A percentile compares a stretch with the other conserved stretches of the same genome.
These are phyloP conservation scores for Podilymbus podiceps DNA, from an alignment of 2,113 vertebrate species.

Conservation along the genomic window DNA sequence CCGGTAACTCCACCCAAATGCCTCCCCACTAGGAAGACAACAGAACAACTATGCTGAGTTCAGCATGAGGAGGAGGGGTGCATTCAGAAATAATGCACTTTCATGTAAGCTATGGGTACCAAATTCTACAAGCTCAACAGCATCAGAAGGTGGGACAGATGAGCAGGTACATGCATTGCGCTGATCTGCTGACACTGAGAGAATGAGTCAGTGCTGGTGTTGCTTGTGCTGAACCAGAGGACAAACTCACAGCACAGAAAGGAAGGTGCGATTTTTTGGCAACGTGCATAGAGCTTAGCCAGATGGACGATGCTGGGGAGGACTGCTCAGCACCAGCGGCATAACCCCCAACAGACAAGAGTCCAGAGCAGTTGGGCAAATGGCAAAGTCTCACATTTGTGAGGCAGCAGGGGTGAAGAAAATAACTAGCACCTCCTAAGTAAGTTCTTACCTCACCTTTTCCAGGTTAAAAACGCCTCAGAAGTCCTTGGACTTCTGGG, in stretches of 20 bases:
- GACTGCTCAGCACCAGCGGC: background rate
- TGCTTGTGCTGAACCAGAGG: background rate
- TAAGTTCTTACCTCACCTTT: background rate
- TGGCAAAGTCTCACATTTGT: background rate
- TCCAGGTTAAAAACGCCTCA: background rate
- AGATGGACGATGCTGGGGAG: background rate
- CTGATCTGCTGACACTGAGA: background rate
- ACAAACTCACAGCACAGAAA: background rate
- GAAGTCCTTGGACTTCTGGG: too few relatives aligned
- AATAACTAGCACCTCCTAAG: background rate
- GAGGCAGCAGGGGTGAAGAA: background rate
- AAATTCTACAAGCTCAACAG: background rate
- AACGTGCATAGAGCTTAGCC: background rate
- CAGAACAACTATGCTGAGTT: background rate
- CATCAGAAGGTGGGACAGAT: background rate
- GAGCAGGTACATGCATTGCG: background rate
- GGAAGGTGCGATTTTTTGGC: background rate
- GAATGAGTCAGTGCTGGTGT: background rate
- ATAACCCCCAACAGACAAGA: background rate
- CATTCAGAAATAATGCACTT: background rate
- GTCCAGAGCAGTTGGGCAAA: background rate
- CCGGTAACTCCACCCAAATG: background rate
- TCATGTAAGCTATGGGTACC: background rate
- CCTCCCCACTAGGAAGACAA: background rate
- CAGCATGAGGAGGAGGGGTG: background rate